Evolutionary conservation across 2,888 invertebrate species (phyloP).

Genomic region (Dascillus cervinus): DNA sequence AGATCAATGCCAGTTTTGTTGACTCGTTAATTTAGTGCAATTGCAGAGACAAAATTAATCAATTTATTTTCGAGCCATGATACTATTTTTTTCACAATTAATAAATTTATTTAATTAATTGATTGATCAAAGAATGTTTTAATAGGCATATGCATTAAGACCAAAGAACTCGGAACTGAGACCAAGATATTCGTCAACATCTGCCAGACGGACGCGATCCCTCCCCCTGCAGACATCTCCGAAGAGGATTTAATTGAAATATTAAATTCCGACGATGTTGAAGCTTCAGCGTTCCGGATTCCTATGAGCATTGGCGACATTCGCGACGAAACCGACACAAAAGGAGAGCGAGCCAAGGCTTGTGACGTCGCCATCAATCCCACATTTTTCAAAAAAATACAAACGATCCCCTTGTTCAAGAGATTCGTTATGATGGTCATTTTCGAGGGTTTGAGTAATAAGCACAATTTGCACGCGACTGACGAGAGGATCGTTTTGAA

Average conservation of each 20-base stretch:
- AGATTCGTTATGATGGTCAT: constrained; percentile 73
- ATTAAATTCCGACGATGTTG: constrained; percentile 53
- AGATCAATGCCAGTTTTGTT: too few species aligned
- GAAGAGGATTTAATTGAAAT: constrained; percentile 63
- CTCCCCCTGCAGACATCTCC: constrained; percentile 64
- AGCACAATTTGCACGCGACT: constrained; percentile 64
- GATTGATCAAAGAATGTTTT: too few species aligned
- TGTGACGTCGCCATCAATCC: constrained; percentile 82
- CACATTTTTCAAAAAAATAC: constrained; percentile 67
- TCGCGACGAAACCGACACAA: constrained; percentile 68
- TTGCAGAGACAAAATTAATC: too few species aligned
- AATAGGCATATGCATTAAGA: constrained; percentile 75
- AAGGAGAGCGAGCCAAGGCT: constrained; percentile 60
- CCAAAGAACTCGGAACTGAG: constrained; percentile 55
- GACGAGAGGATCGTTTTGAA: constrained; percentile 61
- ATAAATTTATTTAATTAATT: too few species aligned
- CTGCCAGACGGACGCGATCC: constrained; percentile 71
- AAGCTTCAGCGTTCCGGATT: constrained; percentile 63
- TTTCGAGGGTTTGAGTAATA: constrained; percentile 71
- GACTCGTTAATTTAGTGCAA: too few species aligned
- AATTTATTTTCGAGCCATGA: too few species aligned
- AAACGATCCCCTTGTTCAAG: constrained; percentile 61
- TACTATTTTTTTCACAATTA: too few species aligned
- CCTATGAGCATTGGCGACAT: constrained; percentile 89
- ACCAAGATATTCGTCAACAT: constrained; percentile 78